Base-by-base conservation (phyloP, 1,140 invertebrate species). In the Drosophila tani region DNA sequence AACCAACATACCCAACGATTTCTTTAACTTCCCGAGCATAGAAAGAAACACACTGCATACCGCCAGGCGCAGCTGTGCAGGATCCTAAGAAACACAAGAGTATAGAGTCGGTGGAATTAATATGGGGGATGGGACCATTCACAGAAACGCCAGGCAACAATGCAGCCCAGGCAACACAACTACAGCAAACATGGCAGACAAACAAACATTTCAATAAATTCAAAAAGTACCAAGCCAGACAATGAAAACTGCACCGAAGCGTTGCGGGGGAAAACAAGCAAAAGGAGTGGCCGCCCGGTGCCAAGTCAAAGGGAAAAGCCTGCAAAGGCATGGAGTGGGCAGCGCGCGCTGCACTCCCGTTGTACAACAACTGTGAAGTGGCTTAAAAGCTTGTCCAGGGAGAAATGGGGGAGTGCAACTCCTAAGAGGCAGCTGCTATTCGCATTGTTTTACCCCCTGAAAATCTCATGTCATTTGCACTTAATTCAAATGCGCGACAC, bases 401-500 rank as follows among this genome's bases (percentile, higher is more conserved):
- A 38, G n/a, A 55, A 55, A 19, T 35, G 17, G 17, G 65, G 51
- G 50, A 38, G 8, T 56, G 73, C 51, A 51, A 38, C 40, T 46
- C 41, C 64, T 47, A 55, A 76, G 38, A 55, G 41, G 55, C 77
- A 79, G 76, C 75, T 79, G 77, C 58, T 79, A 51, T 65, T 59
- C 75, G 67, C 76, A 79, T 79, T 79, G 76, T 79, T 79, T 78
- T 51, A 7, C 11, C 53, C 24, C 24, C 24, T 27, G 51, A 80
- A 90, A 88, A 91, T 88, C 84, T 87, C 86, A 77, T 92, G 84
- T 92, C 91, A 92, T 92, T 92, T 90, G 82, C 91, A 92, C 91
- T 92, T 92, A 92, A 92, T 92, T 92, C 91, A 88, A 92, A 91
- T 92, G 83, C 91, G 82, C 85, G 84, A 92, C 91, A 92, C 91